Conservation (phyloP, 2,797 vertebrate species). For the Eulemur mongoz region DNA sequence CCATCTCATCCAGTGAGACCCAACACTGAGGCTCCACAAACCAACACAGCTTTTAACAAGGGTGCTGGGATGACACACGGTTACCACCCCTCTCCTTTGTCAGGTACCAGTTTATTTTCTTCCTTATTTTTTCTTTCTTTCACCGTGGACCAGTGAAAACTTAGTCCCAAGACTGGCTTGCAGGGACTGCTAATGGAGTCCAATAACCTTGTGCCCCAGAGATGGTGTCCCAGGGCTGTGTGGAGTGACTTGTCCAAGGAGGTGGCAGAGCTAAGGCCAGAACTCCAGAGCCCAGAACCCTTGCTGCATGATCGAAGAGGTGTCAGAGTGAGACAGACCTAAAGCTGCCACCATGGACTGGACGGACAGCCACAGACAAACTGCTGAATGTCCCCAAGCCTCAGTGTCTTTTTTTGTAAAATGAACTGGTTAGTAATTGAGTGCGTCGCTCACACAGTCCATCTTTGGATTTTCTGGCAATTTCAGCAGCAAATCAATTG, state of each 20-base stretch:
- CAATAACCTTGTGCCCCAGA: neutral
- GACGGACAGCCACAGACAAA: neutral
- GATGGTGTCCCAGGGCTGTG: neutral
- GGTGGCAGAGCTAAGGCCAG: neutral
- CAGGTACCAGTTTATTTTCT: neutral
- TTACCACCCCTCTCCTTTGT: neutral
- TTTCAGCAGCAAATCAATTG: neutral
- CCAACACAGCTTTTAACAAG: neutral
- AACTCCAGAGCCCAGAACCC: neutral
- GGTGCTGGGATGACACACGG: neutral
- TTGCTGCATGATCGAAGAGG: neutral
- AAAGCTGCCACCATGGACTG: neutral
- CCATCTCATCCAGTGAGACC: neutral
- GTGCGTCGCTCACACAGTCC: neutral
- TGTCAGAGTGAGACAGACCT: neutral
- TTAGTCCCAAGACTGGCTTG: neutral
- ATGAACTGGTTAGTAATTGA: neutral
- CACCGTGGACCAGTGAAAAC: neutral
- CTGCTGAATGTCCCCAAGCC: neutral
- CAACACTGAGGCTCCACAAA: neutral
- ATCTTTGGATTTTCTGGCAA: conserved; percentile 3
- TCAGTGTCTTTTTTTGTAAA: neutral
- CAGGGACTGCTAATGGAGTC: neutral
- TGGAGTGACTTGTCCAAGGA: neutral
- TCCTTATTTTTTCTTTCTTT: neutral